A percentile compares a stretch with the other conserved stretches of the same genome.
Conservation (phyloP, 2,113 vertebrate genomes). For the Trochalopteron elliotii region DNA sequence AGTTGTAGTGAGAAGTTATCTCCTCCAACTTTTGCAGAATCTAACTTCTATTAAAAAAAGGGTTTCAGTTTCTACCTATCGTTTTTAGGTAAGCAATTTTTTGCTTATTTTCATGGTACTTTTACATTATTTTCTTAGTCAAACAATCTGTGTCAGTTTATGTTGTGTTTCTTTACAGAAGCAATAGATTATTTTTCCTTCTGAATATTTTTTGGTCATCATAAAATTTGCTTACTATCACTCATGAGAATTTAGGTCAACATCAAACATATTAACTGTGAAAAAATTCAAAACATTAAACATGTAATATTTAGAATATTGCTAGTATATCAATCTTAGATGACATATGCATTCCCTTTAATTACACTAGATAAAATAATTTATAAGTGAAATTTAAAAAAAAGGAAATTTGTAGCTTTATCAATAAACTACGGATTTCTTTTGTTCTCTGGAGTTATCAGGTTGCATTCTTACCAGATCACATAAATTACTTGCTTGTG, state of each 20-base stretch:
- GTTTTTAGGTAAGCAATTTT: neutral
- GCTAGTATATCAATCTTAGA: neutral
- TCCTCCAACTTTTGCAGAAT: neutral
- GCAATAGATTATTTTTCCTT: neutral
- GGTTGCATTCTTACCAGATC: neutral
- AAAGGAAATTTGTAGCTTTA: neutral
- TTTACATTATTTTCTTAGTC: neutral
- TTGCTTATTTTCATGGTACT: neutral
- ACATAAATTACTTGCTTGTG: neutral
- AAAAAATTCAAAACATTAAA: neutral
- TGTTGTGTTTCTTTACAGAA: neutral
- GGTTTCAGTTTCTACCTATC: neutral
- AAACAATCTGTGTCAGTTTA: neutral
- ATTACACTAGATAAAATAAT: neutral
- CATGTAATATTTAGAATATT: neutral
- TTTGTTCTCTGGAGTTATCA: neutral
- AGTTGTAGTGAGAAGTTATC: neutral
- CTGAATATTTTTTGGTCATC: neutral
- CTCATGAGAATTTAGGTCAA: neutral
- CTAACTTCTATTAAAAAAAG: rapidly evolving
- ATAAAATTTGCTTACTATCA: neutral
- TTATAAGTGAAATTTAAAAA: neutral
- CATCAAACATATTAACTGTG: neutral
- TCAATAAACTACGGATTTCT: neutral
- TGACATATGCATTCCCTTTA: neutral